Conservation (phyloP, 1,140 invertebrate genomes). For the Apis cerana region DNA sequence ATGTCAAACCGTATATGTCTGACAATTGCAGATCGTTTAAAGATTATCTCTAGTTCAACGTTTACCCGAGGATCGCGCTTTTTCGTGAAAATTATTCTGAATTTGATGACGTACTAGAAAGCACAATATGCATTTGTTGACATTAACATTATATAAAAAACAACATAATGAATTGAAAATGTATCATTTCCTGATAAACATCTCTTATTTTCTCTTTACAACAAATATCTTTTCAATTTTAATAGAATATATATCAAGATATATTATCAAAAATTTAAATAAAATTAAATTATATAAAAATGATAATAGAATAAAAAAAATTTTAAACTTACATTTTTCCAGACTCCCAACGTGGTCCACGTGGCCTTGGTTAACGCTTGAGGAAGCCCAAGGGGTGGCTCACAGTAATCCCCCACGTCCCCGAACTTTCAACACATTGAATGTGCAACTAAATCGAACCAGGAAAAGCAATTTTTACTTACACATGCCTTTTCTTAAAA, state of each 20-base stretch:
- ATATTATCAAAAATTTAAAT: too few species aligned
- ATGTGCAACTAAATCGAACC: background rate
- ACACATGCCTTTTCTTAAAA: conserved; percentile 32
- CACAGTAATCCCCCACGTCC: conserved; percentile 34
- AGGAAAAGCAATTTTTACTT: conserved; percentile 25
- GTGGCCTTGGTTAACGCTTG: conserved; percentile 69
- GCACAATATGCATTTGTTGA: background rate
- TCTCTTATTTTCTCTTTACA: background rate
- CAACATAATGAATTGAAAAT: background rate
- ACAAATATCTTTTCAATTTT: background rate
- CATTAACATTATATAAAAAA: background rate
- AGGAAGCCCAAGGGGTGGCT: conserved; percentile 45
- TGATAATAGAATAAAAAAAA: background rate
- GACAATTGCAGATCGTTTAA: background rate
- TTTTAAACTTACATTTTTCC: conserved; percentile 69
- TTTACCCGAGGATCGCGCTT: background rate
- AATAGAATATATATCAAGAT: background rate
- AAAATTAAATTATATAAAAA: too few species aligned
- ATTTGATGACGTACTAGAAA: background rate
- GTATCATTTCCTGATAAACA: background rate
- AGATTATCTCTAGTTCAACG: background rate
- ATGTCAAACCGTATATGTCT: background rate
- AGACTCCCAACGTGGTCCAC: conserved; percentile 74
- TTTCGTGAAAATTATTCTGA: background rate
- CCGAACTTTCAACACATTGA: background rate